Evolutionary conservation across 1,140 invertebrate genomes (phyloP), one percentile per base, ranked within the genome.

Genomic region (Cotesia chilonis): DNA sequence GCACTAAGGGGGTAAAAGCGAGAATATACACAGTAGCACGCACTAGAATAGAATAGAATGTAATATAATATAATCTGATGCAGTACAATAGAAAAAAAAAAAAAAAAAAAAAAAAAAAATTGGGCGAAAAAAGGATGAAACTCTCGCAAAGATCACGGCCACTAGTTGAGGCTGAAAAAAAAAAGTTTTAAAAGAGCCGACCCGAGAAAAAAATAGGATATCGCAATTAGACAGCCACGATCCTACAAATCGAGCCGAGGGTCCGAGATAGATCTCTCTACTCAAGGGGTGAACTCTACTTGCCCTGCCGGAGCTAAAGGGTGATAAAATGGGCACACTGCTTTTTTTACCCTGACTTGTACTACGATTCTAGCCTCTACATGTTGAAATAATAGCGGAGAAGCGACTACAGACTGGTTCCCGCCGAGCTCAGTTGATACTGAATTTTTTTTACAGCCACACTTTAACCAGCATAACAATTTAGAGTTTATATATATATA

Each of bases 141-240:
- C 41, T 47, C 41, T 47, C 35, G 68, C 20, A 38, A 41, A 66
- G 36, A 28, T 47, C 5, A 5, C 9, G 28, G 52, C 28, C n/a
- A 70, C 14, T 41, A 20, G 12, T 17, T 38, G 71, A 47, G 57
- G 55, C 28, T 28, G 1, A 28, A 10, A 47, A 47, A 41, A 47
- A 47, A 47, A 47, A 47, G 41, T 47, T 10, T 47, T 47, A 47
- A 47, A 47, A 47, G 10, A 47, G 10, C 9, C 28, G 28, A 47
- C 41, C 41, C 41, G 41, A 9, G 41, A 73, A 78, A 80, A 81
- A 83, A 83, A 79, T 47, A 51, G 76, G 82, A 84, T 81, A 82
- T 81, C 77, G 78, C 82, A 83, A 84, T 84, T 84, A 83, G 78
- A 81, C 76, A 75, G 77, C 61, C 74, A 68, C 68, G 71, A 73